These are phyloP conservation scores for Eilema sororculum DNA, from an alignment of 2,888 invertebrate genomes.

Conservation along the genomic window DNA sequence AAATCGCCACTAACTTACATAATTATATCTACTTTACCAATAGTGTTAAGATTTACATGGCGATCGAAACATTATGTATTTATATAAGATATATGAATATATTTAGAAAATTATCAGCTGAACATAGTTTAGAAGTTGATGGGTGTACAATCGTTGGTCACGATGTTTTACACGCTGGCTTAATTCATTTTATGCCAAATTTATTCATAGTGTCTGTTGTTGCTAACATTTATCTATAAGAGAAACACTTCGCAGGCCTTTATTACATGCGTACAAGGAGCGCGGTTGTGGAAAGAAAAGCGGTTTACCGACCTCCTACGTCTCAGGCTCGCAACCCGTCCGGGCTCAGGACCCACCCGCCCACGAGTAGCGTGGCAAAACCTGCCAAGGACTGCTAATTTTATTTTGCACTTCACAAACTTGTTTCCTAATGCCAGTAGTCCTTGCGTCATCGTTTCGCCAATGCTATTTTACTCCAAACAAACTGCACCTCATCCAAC, in stretches of 20 bases:
- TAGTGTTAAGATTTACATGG: not conserved
- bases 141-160: not conserved
- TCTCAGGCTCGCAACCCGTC: conserved; percentile 45
- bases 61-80: not conserved
- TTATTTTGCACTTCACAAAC: conserved; percentile 77
- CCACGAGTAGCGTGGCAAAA: conserved; percentile 74
- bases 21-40: not conserved
- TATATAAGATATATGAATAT: not conserved
- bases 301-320: conserved; percentile 64
- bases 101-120: not conserved
- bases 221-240: not conserved
- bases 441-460: conserved; percentile 54
- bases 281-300: conserved; percentile 56
- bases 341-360: conserved; percentile 62
- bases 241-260: not conserved
- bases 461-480: conserved; percentile 16
- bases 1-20: conserved; percentile 13
- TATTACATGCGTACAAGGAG: conserved; percentile 23
- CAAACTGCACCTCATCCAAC: not conserved
- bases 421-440: conserved; percentile 69
- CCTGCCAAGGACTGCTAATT: conserved; percentile 75
- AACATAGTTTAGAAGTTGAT: not conserved
- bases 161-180: not conserved
- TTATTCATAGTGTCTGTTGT: not conserved
- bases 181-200: not conserved